Conservation (phyloP, 2,113 vertebrate genomes). For the Xiphophorus maculatus region DNA sequence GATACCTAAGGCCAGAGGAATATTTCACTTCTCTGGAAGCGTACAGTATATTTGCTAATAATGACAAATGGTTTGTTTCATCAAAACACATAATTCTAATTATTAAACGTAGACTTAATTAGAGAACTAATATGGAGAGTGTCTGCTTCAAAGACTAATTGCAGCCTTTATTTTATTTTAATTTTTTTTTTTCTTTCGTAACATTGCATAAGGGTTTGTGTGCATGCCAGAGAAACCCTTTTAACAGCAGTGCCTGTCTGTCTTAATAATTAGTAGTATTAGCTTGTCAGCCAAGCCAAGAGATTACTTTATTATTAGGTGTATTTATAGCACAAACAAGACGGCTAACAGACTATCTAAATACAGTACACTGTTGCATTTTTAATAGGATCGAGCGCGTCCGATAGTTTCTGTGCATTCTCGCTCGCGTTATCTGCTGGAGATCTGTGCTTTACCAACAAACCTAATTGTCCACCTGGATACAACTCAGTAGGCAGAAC, state of each 20-base stretch:
- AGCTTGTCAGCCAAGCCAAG: slow-evolving; percentile 25
- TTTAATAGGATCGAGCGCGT: slow-evolving; percentile 23
- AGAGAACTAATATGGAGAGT: slow-evolving; percentile 7
- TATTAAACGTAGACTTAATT: slow-evolving; percentile 35
- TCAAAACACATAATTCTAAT: slow-evolving; percentile 17
- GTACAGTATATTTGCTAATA: neutral
- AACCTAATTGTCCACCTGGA: slow-evolving; percentile 46
- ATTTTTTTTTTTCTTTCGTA: neutral
- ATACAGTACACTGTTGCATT: slow-evolving; percentile 3
- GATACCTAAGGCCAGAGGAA: neutral
- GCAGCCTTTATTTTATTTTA: slow-evolving; percentile 11
- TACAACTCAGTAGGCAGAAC: slow-evolving; percentile 39
- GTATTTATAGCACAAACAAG: slow-evolving; percentile 23
- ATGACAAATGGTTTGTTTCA: slow-evolving; percentile 41
- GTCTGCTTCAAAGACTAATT: slow-evolving; percentile 24
- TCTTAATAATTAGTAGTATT: slow-evolving; percentile 42
- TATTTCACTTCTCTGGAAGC: neutral
- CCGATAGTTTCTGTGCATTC: slow-evolving; percentile 31
- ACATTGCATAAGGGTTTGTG: slow-evolving; percentile 15
- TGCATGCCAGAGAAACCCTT: slow-evolving; percentile 31
- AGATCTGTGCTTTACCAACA: slow-evolving; percentile 21
- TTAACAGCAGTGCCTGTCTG: slow-evolving; percentile 32
- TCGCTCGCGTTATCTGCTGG: slow-evolving; percentile 33
- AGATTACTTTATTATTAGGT: slow-evolving; percentile 16
- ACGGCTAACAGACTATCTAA: neutral